phyloP scores from a whole-genome alignment of 64 coral and sea anemone genomes.

The Platygyra sinensis region DNA sequence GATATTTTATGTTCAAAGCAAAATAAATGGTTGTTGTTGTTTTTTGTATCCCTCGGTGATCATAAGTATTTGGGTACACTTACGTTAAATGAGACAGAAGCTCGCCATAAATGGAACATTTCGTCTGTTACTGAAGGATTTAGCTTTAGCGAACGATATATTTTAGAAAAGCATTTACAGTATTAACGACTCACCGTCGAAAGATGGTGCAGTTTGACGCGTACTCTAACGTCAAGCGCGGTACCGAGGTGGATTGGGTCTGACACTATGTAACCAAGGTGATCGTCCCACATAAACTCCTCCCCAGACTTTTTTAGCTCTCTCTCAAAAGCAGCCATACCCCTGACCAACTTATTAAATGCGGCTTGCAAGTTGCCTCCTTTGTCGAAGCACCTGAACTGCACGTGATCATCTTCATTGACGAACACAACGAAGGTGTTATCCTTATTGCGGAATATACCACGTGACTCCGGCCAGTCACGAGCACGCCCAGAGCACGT shows the following conservation, averaged over 20 bases:
- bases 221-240: conserved; percentile 53
- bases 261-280: conserved; percentile 77
- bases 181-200: conserved; percentile 41
- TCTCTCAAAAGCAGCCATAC: conserved; percentile 51
- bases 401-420: conserved; percentile 83
- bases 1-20: too few relatives aligned
- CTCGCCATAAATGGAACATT: too few relatives aligned
- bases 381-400: conserved; percentile 62
- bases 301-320: conserved; percentile 72
- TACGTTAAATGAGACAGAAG: too few relatives aligned
- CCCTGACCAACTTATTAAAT: conserved; percentile 69
- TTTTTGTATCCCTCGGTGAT: too few relatives aligned
- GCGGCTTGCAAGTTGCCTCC: conserved; percentile 37
- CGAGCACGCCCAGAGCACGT: conserved; percentile 70
- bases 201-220: conserved; percentile 70
- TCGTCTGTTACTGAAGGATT: too few relatives aligned
- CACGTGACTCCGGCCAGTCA: conserved; percentile 88
- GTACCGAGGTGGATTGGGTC: conserved; percentile 80
- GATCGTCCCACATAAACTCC: conserved; percentile 65
- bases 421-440: conserved; percentile 79
- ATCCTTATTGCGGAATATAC: conserved; percentile 68
- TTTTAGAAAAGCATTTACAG: too few relatives aligned
- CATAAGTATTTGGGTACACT: too few relatives aligned
- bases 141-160: background rate
- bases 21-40: too few relatives aligned